Evolutionary conservation across 2,797 vertebrate genomes (phyloP), one percentile per base, ranked within the genome.

Genomic region (Mastacembelus armatus): DNA sequence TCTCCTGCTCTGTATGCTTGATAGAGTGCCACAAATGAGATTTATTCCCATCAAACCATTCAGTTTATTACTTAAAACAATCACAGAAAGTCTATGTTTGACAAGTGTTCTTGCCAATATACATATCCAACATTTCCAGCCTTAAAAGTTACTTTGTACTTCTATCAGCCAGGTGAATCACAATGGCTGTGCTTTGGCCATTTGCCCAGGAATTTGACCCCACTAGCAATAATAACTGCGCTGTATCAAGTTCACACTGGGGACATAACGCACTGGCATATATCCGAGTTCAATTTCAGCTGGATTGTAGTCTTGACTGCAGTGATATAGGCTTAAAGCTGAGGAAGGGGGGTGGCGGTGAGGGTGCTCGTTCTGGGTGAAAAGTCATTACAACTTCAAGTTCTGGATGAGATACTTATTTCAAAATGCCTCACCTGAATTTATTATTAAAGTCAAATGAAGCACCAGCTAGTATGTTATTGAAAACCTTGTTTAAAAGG

Each of bases 31-130:
- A 56, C 71, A 74, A 75, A 85, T 81, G 63, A 75, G 71, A 88
- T 76, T 61, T 81, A 84, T 75, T 69, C 52, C 66, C 78, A 80
- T 85, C 71, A 78, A 78, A 66, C 47, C 59, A 61, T 74, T 85
- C 49, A 36, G 48, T 59, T 47, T 51, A 68, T 65, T 45, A 64
- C 76, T 88, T 85, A 72, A 75, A 87, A 77, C 75, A 83, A 83
- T 81, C 57, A 61, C 38, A 61, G 39, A 67, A 45, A 71, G 58
- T 36, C 48, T 57, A 52, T 74, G 69, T 86, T 82, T 74, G 62
- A 74, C 54, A 52, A 69, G 65, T 16, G 1, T 30, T 68, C 57
- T 24, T 54, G 26, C 54, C 38, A 57, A 36, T 2, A 12, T 48
- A 60, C 44, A 60, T 54, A 56, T 68, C 22, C 59, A 27, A 19